Evolutionary conservation across 1,140 invertebrate genomes (phyloP).

Genomic region (Drosophila jambulina): DNA sequence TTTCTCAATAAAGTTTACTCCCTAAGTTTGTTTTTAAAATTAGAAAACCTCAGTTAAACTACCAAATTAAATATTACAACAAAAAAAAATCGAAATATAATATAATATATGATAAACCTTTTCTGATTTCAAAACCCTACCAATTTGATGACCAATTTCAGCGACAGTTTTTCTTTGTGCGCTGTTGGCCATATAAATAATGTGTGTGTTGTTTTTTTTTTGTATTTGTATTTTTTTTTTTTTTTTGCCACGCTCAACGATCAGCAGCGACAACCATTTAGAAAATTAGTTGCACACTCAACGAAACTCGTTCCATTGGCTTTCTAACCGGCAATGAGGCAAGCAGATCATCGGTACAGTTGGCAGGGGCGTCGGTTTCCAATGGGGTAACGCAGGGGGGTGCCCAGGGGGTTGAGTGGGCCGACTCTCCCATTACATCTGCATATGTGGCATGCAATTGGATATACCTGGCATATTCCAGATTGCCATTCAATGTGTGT

Average conservation of each 20-base stretch:
- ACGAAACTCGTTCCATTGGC: conserved; percentile 78
- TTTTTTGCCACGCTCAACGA: conserved; percentile 67
- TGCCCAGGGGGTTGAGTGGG: conserved; percentile 8
- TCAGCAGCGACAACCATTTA: conserved; percentile 71
- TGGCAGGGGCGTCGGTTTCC: conserved; percentile 12
- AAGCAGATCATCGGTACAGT: conserved; percentile 40
- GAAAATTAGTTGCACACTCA: conserved; percentile 79
- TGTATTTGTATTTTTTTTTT: conserved; percentile 34
- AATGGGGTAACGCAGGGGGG: background rate
- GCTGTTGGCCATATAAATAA: conserved; percentile 22
- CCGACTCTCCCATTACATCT: conserved; percentile 45
- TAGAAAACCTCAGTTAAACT: background rate
- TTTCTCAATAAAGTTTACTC: background rate
- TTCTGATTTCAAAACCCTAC: conserved; percentile 6
- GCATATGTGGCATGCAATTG: conserved; percentile 51
- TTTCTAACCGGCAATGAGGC: conserved; percentile 66
- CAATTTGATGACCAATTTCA: conserved; percentile 32
- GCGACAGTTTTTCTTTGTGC: conserved; percentile 32
- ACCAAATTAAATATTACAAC: background rate
- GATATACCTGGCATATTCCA: conserved; percentile 48
- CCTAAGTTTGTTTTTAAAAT: background rate
- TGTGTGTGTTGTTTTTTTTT: conserved; percentile 16
- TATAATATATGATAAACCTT: background rate
- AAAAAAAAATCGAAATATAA: no score
- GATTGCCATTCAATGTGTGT: conserved; percentile 23